Base-by-base conservation (phyloP, 1,140 invertebrate genomes). In the Hyles vespertilio region DNA sequence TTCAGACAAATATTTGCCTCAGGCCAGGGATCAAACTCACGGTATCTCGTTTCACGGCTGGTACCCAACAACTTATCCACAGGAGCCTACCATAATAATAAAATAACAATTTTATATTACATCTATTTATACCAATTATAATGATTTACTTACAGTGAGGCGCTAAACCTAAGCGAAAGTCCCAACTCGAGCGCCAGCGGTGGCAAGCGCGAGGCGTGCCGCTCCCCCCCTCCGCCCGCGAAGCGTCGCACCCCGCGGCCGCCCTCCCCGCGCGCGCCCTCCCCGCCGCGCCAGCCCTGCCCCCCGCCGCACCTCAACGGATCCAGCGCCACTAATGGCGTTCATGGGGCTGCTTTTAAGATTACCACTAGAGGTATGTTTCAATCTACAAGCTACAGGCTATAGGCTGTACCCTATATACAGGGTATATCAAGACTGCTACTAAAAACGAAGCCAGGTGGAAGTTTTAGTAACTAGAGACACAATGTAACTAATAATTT, bases 281-380 rank as follows among this genome's bases (percentile, higher is more conserved):
- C 77, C 61, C 84, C 58, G 56, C 67, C 62, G 43, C 57, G 43
- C 53, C 58, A 33, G 22, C 40, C 61, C 63, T 55, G 67, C 77
- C 69, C 69, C 32, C 63, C 59, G 75, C 69, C 58, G 75, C 86
- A 89, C 70, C 77, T 75, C 78, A 92, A 76, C 49, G 72, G 74
- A 9, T 45, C 34, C 43, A 69, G n/a, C 43, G 44, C 59, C 11
- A 36, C 65, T 2, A 79, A 78, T 36, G 84, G 81, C 5, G 77
- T 80, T 9, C 72, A 84, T 43, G 95, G 93, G 54, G 94, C 96
- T 59, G 94, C 97, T 84, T 95, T 98, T 67, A 98, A 96, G 90
- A 97, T 98, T 69, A 94, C 95, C 61, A 96, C 94, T 65, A 92
- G 95, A 93, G 96, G 96, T 96, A 54, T 60, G 22, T 51, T 2